Conservation (phyloP, 2,888 invertebrate genomes). For the Cephus rjabovi region DNA sequence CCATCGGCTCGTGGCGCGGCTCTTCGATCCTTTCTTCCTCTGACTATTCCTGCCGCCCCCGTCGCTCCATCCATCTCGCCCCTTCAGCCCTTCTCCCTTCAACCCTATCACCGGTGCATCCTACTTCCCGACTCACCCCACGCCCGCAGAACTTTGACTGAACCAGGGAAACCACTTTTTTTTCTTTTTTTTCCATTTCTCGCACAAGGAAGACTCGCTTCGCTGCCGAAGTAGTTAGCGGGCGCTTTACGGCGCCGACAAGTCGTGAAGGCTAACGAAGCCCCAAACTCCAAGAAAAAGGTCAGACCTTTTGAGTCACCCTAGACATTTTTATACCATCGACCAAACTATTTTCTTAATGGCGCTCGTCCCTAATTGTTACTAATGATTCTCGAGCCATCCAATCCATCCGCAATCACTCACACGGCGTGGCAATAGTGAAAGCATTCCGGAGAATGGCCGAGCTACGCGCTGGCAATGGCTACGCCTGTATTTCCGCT, state of each 20-base stretch:
- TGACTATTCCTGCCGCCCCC: background rate
- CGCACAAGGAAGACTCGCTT: background rate
- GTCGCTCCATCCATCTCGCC: conserved; percentile 11
- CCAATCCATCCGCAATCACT: background rate
- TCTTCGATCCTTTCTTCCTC: background rate
- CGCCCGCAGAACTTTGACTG: background rate
- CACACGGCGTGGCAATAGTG: background rate
- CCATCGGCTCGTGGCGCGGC: background rate
- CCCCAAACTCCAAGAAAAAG: background rate
- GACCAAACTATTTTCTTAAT: background rate
- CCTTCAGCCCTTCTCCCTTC: background rate
- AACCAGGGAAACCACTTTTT: background rate
- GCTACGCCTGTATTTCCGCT: background rate
- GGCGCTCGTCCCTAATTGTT: background rate
- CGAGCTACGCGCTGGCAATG: background rate
- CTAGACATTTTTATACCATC: background rate
- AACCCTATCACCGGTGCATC: background rate
- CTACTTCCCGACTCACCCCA: background rate
- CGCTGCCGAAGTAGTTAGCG: background rate
- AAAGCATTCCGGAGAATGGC: background rate
- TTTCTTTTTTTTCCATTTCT: background rate
- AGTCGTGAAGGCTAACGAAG: background rate
- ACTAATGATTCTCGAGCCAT: background rate
- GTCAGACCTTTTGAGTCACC: background rate
- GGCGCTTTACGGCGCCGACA: background rate